A percentile compares a stretch with the other conserved stretches of the same genome.
Conservation (phyloP, 2,888 invertebrate species). For the Zaprionus bogoriensis region DNA sequence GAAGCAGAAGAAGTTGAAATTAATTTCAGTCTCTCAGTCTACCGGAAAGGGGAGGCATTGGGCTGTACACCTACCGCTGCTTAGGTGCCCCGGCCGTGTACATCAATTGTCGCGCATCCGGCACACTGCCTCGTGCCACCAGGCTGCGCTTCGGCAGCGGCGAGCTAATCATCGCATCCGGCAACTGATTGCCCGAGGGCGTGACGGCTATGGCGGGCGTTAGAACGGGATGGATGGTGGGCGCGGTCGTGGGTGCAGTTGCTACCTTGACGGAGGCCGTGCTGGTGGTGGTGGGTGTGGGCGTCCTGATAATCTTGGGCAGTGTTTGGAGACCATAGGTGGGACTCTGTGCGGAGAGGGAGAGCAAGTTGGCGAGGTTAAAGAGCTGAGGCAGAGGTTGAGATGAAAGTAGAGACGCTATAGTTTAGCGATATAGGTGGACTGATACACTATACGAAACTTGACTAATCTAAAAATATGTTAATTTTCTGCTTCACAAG, state of each 20-base stretch:
- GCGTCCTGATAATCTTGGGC: slow-evolving; percentile 66
- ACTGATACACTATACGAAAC: no score
- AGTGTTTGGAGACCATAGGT: slow-evolving; percentile 73
- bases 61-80: slow-evolving; percentile 52
- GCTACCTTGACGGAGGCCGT: slow-evolving; percentile 24
- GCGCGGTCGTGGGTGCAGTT: slow-evolving; percentile 24
- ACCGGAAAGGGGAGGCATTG: accelerated
- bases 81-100: slow-evolving; percentile 52
- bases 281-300: slow-evolving; percentile 58
- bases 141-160: slow-evolving; percentile 60
- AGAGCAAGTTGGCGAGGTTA: background rate
- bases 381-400: no score
- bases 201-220: slow-evolving; percentile 86
- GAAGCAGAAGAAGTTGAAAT: background rate
- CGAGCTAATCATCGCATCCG: slow-evolving; percentile 36
- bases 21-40: no score
- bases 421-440: background rate
- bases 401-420: no score
- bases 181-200: slow-evolving; percentile 77
- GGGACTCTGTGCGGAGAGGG: slow-evolving; percentile 63
- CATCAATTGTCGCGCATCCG: slow-evolving; percentile 64
- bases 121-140: slow-evolving; percentile 48
- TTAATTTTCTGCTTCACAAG: no score
- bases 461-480: no score
- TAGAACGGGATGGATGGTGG: slow-evolving; percentile 32